Percentiles rank a stretch among this genome's conserved stretches.
Conservation (phyloP, 2,113 vertebrate species). For the Sminthopsis crassicaudata region DNA sequence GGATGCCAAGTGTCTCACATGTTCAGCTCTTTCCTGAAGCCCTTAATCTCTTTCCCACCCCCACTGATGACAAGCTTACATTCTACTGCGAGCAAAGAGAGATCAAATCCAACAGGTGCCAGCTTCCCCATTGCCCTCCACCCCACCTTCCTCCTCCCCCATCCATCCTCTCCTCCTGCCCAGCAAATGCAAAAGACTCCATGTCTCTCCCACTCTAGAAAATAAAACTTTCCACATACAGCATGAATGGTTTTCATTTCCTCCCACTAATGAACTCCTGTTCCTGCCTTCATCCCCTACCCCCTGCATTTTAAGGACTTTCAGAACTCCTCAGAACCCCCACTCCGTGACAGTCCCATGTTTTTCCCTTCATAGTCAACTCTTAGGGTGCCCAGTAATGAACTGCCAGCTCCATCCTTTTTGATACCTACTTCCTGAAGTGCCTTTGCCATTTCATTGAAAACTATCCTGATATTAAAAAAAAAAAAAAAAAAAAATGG, state of each 20-base stretch:
- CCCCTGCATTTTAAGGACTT: background rate
- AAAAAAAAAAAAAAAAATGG: background rate
- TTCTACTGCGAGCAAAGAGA: constrained; percentile 19
- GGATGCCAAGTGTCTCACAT: background rate
- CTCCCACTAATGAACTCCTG: background rate
- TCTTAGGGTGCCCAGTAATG: background rate
- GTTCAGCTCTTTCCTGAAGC: background rate
- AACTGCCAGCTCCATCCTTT: background rate
- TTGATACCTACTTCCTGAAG: background rate
- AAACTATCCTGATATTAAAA: background rate
- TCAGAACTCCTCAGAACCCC: background rate
- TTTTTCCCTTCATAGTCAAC: background rate
- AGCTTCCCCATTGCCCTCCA: background rate
- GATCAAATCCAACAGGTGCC: constrained; percentile 12
- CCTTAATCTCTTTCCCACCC: background rate
- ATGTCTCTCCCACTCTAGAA: background rate
- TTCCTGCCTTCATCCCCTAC: background rate
- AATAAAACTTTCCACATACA: background rate
- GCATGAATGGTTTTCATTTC: background rate
- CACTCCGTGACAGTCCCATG: background rate
- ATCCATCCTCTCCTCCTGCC: background rate
- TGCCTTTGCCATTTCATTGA: background rate
- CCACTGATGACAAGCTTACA: background rate
- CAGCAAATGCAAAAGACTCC: background rate
- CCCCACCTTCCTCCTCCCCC: background rate